Conservation (phyloP, 2,888 invertebrate species). For the Agonopterix subpropinquella region DNA sequence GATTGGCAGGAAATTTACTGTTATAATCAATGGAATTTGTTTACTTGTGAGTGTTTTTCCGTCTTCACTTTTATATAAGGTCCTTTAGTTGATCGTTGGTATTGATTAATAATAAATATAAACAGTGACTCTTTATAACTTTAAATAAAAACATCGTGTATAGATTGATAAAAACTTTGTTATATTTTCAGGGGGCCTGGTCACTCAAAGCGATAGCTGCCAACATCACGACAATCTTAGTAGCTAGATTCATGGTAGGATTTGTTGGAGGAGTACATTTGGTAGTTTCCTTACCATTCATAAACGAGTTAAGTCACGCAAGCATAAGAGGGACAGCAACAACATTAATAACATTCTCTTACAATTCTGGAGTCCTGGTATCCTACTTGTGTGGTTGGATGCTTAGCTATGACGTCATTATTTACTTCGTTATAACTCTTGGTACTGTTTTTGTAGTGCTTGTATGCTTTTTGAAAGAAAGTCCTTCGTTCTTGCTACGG, state of each 20-base stretch:
- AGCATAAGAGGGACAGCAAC: conserved; percentile 22
- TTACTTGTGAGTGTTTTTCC: background rate
- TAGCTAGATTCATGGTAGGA: conserved; percentile 67
- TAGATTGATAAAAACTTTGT: background rate
- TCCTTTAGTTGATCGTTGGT: background rate
- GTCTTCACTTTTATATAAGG: background rate
- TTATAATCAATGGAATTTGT: background rate
- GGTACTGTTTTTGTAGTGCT: conserved; percentile 18
- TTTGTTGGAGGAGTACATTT: conserved; percentile 59
- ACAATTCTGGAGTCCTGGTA: conserved; percentile 20
- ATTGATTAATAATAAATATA: background rate
- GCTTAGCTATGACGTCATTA: conserved; percentile 26
- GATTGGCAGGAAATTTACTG: background rate
- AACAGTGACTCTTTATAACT: background rate
- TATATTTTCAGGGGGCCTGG: conserved; percentile 27
- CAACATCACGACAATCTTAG: conserved; percentile 29
- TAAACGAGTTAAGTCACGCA: conserved; percentile 61
- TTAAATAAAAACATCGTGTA: background rate
- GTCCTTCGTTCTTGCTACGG: conserved; percentile 26
- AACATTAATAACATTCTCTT: conserved; percentile 14
- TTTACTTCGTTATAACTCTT: conserved; percentile 23
- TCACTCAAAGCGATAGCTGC: conserved; percentile 25
- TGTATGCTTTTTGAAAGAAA: conserved; percentile 23
- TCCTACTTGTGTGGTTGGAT: conserved; percentile 33
- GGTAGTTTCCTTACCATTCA: conserved; percentile 63